A percentile compares a stretch with the other conserved stretches of the same genome.
Evolutionary conservation across 2,888 invertebrate genomes (phyloP).

Genomic region (Drosophila yooni): DNA sequence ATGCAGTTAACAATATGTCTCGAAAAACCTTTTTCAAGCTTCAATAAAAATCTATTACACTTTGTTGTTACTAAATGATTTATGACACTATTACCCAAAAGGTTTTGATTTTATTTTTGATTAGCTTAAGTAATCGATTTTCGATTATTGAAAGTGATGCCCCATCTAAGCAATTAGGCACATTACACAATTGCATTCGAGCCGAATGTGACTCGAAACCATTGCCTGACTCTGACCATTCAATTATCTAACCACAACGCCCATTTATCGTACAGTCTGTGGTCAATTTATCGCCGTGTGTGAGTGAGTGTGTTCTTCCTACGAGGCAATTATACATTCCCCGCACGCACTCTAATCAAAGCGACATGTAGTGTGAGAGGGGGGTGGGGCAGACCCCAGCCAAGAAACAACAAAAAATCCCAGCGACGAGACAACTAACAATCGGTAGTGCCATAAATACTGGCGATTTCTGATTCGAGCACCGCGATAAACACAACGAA

Average conservation of each 20-base stretch:
- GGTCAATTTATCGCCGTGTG: slow-evolving; percentile 1
- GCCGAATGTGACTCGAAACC: not conserved
- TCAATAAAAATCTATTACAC: not conserved
- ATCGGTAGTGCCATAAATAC: slow-evolving; percentile 63
- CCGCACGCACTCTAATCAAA: slow-evolving; percentile 67
- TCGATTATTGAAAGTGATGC: slow-evolving; percentile 4
- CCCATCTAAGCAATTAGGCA: slow-evolving; percentile 11
- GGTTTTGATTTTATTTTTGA: not conserved
- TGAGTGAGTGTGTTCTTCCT: not conserved
- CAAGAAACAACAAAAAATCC: slow-evolving; percentile 7
- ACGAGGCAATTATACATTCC: slow-evolving; percentile 57
- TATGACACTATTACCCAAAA: not conserved
- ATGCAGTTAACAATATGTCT: not conserved
- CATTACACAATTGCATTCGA: not conserved
- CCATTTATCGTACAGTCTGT: slow-evolving; percentile 29
- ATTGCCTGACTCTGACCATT: slow-evolving; percentile 20
- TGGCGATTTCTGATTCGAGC: slow-evolving; percentile 51
- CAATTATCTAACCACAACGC: slow-evolving; percentile 48
- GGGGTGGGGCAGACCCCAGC: not conserved
- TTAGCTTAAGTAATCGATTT: slow-evolving; percentile 8
- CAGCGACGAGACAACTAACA: slow-evolving; percentile 39
- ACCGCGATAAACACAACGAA: slow-evolving; percentile 57
- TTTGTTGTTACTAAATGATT: not conserved
- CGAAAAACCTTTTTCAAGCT: not conserved
- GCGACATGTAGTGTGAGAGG: slow-evolving; percentile 39